Evolutionary conservation across 2,113 vertebrate species (phyloP).

Genomic region (Gulo gulo): DNA sequence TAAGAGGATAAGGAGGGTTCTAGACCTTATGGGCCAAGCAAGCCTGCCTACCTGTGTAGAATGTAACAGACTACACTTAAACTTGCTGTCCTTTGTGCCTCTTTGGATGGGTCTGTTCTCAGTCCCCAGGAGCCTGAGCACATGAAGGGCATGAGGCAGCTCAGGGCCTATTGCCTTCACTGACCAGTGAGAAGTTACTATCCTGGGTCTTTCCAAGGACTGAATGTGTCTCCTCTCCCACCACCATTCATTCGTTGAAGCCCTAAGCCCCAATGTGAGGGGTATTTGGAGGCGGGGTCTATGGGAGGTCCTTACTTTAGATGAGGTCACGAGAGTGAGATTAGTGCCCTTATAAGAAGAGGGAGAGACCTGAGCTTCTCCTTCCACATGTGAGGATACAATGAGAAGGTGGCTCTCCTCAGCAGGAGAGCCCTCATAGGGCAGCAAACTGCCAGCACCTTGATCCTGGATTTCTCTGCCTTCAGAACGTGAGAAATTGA

Average conservation of each 20-base stretch:
- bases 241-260: background rate
- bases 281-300: background rate
- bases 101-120: background rate
- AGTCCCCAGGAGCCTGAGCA: background rate
- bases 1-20: background rate
- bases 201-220: background rate
- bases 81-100: background rate
- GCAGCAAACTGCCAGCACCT: background rate
- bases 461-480: background rate
- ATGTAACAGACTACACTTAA: background rate
- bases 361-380: too few species aligned
- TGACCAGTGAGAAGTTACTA: background rate
- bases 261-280: background rate
- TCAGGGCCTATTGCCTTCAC: background rate
- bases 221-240: background rate
- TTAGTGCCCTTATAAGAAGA: background rate
- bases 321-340: background rate
- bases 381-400: background rate
- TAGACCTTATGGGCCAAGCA: background rate
- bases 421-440: too few species aligned
- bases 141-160: background rate
- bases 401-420: background rate
- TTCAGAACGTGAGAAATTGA: background rate
- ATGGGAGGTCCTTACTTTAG: background rate
- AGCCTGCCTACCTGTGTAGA: background rate